phyloP scores from a whole-genome alignment of 2,888 invertebrate species.

The Himalopsyche kuldschensis region DNA sequence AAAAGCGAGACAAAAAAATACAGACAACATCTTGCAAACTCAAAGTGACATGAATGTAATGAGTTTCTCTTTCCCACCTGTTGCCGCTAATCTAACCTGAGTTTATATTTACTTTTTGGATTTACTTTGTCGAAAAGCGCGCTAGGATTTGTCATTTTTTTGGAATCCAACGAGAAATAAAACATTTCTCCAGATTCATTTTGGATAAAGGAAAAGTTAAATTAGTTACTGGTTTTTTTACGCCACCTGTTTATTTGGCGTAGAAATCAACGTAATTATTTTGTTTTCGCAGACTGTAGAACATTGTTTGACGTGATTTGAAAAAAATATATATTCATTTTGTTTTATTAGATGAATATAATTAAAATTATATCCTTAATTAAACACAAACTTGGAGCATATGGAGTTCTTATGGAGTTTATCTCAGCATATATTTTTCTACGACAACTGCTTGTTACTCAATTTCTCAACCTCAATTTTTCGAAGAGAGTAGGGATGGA shows the following conservation, averaged over 20 bases:
- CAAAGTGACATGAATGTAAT: constrained; percentile 19
- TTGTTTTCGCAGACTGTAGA: not conserved
- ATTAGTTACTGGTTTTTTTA: not conserved
- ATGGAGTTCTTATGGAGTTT: no score
- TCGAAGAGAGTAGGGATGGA: no score
- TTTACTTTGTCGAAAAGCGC: constrained; percentile 5
- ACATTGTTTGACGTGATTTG: not conserved
- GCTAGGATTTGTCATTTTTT: not conserved
- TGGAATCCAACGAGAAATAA: not conserved
- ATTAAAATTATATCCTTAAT: no score
- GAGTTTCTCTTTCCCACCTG: constrained; percentile 25
- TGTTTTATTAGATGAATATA: no score
- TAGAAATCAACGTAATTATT: not conserved
- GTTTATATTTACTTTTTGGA: not conserved
- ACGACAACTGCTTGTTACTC: no score
- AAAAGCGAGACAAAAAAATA: not conserved
- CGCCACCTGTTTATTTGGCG: not conserved
- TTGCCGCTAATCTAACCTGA: constrained; percentile 19
- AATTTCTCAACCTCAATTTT: no score
- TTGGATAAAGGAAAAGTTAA: not conserved
- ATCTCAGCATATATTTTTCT: no score
- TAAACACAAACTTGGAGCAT: no score
- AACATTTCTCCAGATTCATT: not conserved
- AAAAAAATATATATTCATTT: no score
- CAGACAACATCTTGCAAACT: not conserved